Evolutionary conservation across 2,797 vertebrate genomes (phyloP).

Genomic region (Halcyon smyrnensis): DNA sequence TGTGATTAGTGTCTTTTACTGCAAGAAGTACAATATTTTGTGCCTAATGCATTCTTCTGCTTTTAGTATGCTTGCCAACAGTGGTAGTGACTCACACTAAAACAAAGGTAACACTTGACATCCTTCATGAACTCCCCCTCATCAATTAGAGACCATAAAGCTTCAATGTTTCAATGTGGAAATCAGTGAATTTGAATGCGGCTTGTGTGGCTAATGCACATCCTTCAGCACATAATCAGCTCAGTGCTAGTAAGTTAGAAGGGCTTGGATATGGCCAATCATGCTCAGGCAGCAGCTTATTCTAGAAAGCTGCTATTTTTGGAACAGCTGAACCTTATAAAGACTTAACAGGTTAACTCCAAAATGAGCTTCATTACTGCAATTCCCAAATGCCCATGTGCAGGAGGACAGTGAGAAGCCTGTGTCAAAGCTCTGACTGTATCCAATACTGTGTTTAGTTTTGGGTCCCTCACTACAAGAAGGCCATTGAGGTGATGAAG

Average conservation of each 20-base stretch:
- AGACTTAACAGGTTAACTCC: background rate
- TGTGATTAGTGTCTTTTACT: background rate
- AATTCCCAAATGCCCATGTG: background rate
- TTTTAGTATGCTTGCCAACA: slow-evolving; percentile 32
- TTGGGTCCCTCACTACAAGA: background rate
- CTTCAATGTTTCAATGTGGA: rapidly evolving
- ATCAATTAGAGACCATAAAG: slow-evolving; percentile 21
- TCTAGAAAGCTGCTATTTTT: slow-evolving; percentile 43
- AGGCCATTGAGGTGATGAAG: background rate
- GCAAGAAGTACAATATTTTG: background rate
- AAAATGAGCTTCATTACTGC: background rate
- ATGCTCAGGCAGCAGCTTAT: background rate
- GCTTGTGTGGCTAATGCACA: background rate
- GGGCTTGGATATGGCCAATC: background rate
- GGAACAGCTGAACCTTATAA: background rate
- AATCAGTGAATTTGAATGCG: background rate
- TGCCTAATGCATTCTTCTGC: slow-evolving; percentile 27
- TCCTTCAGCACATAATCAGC: background rate
- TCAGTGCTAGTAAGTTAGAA: slow-evolving; percentile 13
- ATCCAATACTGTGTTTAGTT: background rate
- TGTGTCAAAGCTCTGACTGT: background rate
- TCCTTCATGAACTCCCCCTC: background rate
- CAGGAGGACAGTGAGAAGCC: background rate
- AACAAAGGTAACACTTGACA: slow-evolving; percentile 53
- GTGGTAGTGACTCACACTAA: slow-evolving; percentile 31